Base-by-base conservation (phyloP, 2,113 vertebrate genomes). In the Pygoscelis adeliae region DNA sequence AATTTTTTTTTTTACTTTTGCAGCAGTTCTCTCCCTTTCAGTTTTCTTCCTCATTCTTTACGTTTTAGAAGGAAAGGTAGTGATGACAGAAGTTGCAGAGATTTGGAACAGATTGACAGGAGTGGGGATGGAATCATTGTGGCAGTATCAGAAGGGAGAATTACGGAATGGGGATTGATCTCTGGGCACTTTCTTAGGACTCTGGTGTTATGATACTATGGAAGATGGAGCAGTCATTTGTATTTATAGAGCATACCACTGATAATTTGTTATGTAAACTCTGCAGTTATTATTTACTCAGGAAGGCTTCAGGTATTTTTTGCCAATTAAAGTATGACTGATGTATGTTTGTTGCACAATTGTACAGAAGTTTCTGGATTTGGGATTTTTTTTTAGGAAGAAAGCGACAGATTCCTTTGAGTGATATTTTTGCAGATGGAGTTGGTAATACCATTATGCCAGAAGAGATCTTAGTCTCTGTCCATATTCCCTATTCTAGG, bases 381-480 rank as follows among this genome's bases (percentile, higher is more conserved):
- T 93, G 15, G 6, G 4, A 10, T 59, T 87, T 84, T 76, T 76
- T 95, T 85, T 95, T 87, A 98, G 98, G 95, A 81, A 90, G 95
- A 85, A 81, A 85, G 49, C 95, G 98, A 34, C 98, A 98, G 71
- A 96, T 99, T 93, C 97, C 97, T 36, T 42, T 99, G 61, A 95
- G 98, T 42, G 98, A 98, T 67, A 97, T 99, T 32, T 99, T 99
- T 98, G 99, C 98, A 52, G 78, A 96, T 67, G 98, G 98, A 42
- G 96, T 98, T 90, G 97, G 98, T 13, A 98, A 98, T 11, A 61
- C 96, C 55, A 96, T 99, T 79, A 97, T 84, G 66, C 98, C 98
- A 10, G 98, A 99, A 32, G 99, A 99, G 80, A 67, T 99, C 19
- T 88, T 99, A 32, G 18, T 99, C 29, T 99, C 99, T 8, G 98